These are phyloP conservation scores for Phrixothrix hirtus DNA, from an alignment of 2,888 invertebrate species.

Conservation along the genomic window DNA sequence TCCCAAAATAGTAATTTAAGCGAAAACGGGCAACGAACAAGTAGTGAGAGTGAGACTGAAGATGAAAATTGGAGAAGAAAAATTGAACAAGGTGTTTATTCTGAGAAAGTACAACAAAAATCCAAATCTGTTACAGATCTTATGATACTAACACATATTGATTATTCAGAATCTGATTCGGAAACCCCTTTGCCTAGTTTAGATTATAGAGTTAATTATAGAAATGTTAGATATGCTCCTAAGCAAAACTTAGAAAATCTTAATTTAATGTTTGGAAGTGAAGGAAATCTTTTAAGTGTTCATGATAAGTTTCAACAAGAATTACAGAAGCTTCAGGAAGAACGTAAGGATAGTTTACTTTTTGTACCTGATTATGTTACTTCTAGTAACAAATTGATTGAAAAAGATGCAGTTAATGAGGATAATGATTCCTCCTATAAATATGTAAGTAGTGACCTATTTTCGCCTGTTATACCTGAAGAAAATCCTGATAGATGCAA, in stretches of 20 bases:
- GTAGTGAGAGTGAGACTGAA: slow-evolving; percentile 65
- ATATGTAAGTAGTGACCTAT: slow-evolving; percentile 21
- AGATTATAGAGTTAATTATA: slow-evolving; percentile 49
- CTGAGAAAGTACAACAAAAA: slow-evolving; percentile 67
- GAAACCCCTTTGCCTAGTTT: slow-evolving; percentile 56
- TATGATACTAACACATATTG: slow-evolving; percentile 69
- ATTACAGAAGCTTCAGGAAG: slow-evolving; percentile 57
- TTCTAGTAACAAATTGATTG: slow-evolving; percentile 33
- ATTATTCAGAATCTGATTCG: slow-evolving; percentile 64
- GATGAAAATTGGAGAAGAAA: slow-evolving; percentile 66
- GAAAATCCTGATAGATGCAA: too few species aligned
- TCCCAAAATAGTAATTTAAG: slow-evolving; percentile 43
- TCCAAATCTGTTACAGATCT: slow-evolving; percentile 69
- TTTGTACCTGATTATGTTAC: slow-evolving; percentile 54
- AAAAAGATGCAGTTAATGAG: slow-evolving; percentile 22
- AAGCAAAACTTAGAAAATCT: slow-evolving; percentile 49
- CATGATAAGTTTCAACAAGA: slow-evolving; percentile 62
- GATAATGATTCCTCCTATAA: slow-evolving; percentile 11
- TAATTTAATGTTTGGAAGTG: slow-evolving; percentile 59
- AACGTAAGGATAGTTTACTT: slow-evolving; percentile 53
- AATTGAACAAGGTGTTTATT: slow-evolving; percentile 63
- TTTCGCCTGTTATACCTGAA: too few species aligned
- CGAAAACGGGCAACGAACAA: slow-evolving; percentile 46
- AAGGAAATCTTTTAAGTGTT: slow-evolving; percentile 60
- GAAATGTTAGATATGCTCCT: slow-evolving; percentile 53